Base-by-base conservation (phyloP, 37 sponge, comb jelly and placozoan genomes). In the Lycopodina hypogea region DNA sequence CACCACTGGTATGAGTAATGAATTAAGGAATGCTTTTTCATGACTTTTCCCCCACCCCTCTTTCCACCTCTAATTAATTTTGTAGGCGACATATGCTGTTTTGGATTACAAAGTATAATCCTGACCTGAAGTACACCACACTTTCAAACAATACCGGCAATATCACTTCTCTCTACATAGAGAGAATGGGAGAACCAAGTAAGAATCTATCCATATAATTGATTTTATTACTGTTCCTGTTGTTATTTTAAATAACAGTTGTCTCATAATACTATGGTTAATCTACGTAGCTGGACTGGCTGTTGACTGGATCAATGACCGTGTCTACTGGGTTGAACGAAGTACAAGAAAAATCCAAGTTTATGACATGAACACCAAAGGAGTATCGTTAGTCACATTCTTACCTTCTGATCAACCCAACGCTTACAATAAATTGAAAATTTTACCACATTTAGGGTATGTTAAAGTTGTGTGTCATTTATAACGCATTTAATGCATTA, bases 251-350 rank as follows among this genome's bases (percentile, higher is more conserved):
- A 59, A n/a, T n/a, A 28, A 26, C 28, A 17, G 28, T 59, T 59
- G 18, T 23, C 6, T 4, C 48, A 12, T 9, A 12, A 9, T 45
- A 45, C n/a, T n/a, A n/a, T n/a, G n/a, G n/a, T n/a, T n/a, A n/a
- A n/a, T n/a, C n/a, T 9, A 35, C n/a, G n/a, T 56, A 76, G 77
- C 38, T 56, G 84, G 71, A 22, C 23, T 84, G 8, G 78, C 85
- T 30, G 85, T 84, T 24, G 85, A 84, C 72, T 84, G 85, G 85
- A 61, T 84, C 29, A 77, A 78, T 71, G 85, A 84, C 38, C 69
- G 58, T 18, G 42, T 84, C 34, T 84, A 84, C 71, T 84, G 85
- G 85, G 41, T 36, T 48, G 72, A 78, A 30, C 21, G 51, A 9
- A 28, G 32, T 19, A 0, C 28, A 36, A 58, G 35, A 32, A 23